A percentile compares a stretch with the other conserved stretches of the same genome.
These are phyloP conservation scores for Leptarthrus brevirostris DNA, from an alignment of 2,888 invertebrate genomes.

Conservation along the genomic window DNA sequence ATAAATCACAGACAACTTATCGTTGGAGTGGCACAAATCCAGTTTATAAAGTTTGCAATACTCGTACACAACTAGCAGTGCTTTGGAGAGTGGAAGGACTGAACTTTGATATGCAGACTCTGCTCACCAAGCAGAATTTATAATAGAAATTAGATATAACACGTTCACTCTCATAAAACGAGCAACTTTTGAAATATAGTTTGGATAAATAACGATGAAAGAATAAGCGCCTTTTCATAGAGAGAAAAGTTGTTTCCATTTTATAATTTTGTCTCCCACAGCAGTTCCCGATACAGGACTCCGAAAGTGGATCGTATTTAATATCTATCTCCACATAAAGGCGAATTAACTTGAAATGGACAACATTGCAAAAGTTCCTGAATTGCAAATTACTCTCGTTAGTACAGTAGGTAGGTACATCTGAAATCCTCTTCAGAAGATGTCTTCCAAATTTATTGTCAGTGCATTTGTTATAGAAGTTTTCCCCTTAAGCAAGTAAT, in stretches of 20 bases:
- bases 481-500: no score
- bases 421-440: no score
- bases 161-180: conserved; percentile 5
- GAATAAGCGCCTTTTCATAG: neutral
- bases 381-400: no score
- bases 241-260: conserved; percentile 4
- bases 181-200: conserved; percentile 12
- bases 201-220: neutral
- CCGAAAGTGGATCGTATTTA: no score
- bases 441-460: no score
- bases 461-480: no score
- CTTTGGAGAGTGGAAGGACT: neutral
- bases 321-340: no score
- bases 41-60: conserved; percentile 2
- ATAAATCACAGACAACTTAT: conserved; percentile 37
- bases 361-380: no score
- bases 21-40: conserved; percentile 21
- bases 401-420: no score
- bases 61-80: conserved; percentile 9
- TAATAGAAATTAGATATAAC: conserved; percentile 36
- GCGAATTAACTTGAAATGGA: no score
- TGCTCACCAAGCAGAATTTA: neutral
- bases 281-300: no score
- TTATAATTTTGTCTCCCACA: neutral
- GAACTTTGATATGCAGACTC: conserved; percentile 15